Conservation (phyloP, 2,113 vertebrate species). For the Mesitornis unicolor region DNA sequence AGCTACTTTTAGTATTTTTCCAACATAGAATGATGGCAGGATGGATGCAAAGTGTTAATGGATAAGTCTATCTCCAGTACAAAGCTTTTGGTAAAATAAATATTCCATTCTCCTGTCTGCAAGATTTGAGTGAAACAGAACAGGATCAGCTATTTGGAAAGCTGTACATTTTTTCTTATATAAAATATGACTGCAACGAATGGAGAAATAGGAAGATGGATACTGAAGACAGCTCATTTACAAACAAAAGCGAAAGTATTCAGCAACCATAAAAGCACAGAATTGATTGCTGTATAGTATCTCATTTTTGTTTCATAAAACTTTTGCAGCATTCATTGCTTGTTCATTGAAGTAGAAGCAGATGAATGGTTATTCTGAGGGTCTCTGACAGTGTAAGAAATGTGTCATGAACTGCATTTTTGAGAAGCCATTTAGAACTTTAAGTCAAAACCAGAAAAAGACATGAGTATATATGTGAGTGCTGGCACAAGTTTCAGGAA, state of each 20-base stretch:
- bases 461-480: neutral
- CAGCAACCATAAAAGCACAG: neutral
- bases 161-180: neutral
- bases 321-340: conserved; percentile 17
- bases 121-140: neutral
- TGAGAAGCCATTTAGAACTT: conserved; percentile 19
- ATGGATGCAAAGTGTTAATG: neutral
- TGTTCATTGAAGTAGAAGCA: neutral
- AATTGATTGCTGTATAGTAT: conserved; percentile 22
- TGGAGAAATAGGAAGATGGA: conserved; percentile 18
- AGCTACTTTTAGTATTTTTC: neutral
- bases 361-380: conserved; percentile 33
- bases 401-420: conserved; percentile 9
- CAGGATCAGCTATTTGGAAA: neutral
- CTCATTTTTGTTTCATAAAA: conserved; percentile 32
- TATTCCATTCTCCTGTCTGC: neutral
- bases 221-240: conserved; percentile 31
- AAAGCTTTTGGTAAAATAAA: conserved; percentile 11
- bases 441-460: neutral
- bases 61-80: neutral
- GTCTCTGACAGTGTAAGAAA: conserved; percentile 28
- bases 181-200: conserved; percentile 45
- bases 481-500: neutral
- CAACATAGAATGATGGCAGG: neutral
- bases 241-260: neutral